Conservation (phyloP, 2,888 invertebrate species). For the Mimas tiliae region DNA sequence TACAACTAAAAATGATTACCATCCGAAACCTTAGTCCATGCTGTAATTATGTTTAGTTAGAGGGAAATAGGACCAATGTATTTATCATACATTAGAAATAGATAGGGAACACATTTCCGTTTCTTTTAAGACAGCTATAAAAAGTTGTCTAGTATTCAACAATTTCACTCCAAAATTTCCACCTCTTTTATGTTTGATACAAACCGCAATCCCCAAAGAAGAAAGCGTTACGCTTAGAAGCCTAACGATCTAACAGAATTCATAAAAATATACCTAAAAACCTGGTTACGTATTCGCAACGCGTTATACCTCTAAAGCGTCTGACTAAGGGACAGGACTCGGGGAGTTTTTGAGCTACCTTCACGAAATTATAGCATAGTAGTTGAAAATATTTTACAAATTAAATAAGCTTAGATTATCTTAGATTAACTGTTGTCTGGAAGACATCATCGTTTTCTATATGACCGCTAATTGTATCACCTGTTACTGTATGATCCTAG, state of each 20-base stretch:
- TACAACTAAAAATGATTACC: too few relatives aligned
- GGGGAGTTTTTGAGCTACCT: neutral
- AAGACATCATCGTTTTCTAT: too few relatives aligned
- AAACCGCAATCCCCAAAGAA: neutral
- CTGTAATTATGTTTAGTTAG: too few relatives aligned
- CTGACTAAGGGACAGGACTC: conserved; percentile 5
- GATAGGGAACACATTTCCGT: too few relatives aligned
- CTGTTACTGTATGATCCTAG: too few relatives aligned
- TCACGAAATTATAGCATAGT: neutral
- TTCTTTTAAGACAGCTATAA: too few relatives aligned
- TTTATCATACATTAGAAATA: too few relatives aligned
- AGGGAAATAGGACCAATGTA: too few relatives aligned
- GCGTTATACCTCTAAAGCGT: neutral
- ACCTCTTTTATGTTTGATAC: neutral
- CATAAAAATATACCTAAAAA: conserved; percentile 1
- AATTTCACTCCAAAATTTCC: neutral
- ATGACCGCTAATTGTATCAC: too few relatives aligned
- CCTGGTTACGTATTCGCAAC: neutral
- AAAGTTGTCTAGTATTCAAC: neutral
- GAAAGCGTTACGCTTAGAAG: neutral
- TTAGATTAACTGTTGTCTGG: too few relatives aligned
- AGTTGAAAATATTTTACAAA: neutral
- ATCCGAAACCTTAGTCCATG: too few relatives aligned
- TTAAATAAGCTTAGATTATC: too few relatives aligned
- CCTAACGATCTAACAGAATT: neutral